Evolutionary conservation across 2,113 vertebrate species (phyloP), one percentile per base, ranked within the genome.

Genomic region (Alces alces): DNA sequence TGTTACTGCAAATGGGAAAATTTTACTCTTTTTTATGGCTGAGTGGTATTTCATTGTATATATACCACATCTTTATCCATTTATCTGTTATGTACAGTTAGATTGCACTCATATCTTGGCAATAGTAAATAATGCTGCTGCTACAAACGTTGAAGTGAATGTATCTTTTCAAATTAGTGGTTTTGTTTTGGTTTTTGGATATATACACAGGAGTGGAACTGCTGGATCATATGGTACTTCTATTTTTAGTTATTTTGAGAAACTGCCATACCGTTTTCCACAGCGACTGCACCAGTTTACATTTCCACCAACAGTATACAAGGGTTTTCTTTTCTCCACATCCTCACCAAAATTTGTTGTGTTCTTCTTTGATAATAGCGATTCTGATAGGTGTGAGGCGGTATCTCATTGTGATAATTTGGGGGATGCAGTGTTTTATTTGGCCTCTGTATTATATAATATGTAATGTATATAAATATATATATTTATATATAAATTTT

Each of bases 361-460:
- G 28, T 19, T 80, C 78, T 80, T 52, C 52, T 21, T n/a, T 80
- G 47, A 80, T 80, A 50, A 80, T 21, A n/a, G 10, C 5, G 1
- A 52, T n/a, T n/a, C 47, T 52, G 47, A 52, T 11, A 33, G 30
- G 17, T 52, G 30, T 52, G 47, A 82, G 47, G 79, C 0, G 17
- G 17, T 52, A 82, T n/a, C 79, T 82, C 47, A 80, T 52, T 82
- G 43, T 95, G n/a, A 91, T 86, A 91, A 96, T 94, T 93, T 91
- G 28, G 30, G 30, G n/a, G 57, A 60, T 86, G 43, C 9, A 84
- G 27, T 85, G 27, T 50, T 89, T 89, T 73, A 47, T 82, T 89
- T 96, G 83, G 36, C 39, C 33, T 95, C 2, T 95, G 15, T 82
- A 57, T 64, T 47, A 76, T 43, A 92, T 91, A 80, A 25, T 58